A percentile compares a stretch with the other conserved stretches of the same genome.
Conservation (phyloP, 2,797 vertebrate species). For the Gambusia yucatana region DNA sequence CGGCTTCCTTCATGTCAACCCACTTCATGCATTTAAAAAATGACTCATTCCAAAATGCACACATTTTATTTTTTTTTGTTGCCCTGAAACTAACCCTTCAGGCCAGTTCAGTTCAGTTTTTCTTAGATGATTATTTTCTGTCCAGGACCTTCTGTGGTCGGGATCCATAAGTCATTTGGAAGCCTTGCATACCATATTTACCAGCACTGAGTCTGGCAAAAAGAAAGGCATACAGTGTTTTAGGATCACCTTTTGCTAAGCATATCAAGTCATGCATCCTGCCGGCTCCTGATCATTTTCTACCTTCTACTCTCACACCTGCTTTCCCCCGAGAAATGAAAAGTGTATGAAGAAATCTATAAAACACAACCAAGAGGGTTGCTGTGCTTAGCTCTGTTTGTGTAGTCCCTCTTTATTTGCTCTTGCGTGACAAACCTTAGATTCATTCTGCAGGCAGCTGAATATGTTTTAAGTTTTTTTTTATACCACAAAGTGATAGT, state of each 20-base stretch:
- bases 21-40: constrained; percentile 2
- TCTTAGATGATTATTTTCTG: neutral
- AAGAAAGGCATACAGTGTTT: constrained; percentile 37
- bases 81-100: constrained; percentile 13
- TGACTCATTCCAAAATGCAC: constrained; percentile 4
- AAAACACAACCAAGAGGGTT: constrained; percentile 50
- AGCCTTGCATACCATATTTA: neutral
- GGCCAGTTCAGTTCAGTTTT: constrained; percentile 1
- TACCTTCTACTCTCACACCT: constrained; percentile 62
- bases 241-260: constrained; percentile 50
- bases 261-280: constrained; percentile 56
- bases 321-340: constrained; percentile 64
- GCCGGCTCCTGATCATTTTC: constrained; percentile 54
- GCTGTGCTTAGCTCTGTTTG: constrained; percentile 36
- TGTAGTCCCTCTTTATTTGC: constrained; percentile 34
- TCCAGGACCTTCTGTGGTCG: constrained; percentile 6
- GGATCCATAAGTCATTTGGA: neutral
- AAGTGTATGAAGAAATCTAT: constrained; percentile 61
- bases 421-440: constrained; percentile 50
- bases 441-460: constrained; percentile 38
- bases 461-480: constrained; percentile 15
- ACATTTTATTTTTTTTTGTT: constrained; percentile 13
- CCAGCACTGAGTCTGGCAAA: constrained; percentile 5
- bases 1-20: neutral
- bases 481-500: constrained; percentile 11